Evolutionary conservation across 2,888 invertebrate genomes (phyloP).

Genomic region (Venusia cambrica): DNA sequence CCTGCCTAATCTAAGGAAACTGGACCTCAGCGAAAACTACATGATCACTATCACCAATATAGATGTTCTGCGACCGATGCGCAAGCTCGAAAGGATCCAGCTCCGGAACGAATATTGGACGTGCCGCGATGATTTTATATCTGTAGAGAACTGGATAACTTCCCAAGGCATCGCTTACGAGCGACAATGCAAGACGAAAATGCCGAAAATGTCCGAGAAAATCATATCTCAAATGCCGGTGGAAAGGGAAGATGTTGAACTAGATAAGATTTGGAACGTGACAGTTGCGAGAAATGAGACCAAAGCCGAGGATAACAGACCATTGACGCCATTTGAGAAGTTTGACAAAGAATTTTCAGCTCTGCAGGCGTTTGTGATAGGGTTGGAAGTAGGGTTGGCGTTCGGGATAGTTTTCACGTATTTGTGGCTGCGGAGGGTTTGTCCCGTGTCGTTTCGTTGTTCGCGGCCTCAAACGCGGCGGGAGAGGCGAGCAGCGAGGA

Average conservation of each 20-base stretch:
- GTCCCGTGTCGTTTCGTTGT: conserved; percentile 46
- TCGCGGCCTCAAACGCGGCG: conserved; percentile 43
- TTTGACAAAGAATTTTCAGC: conserved; percentile 70
- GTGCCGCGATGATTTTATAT: conserved; percentile 72
- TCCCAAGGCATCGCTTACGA: conserved; percentile 63
- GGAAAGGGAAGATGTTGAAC: conserved; percentile 58
- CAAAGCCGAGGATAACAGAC: conserved; percentile 32
- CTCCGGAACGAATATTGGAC: conserved; percentile 79
- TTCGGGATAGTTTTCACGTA: conserved; percentile 69
- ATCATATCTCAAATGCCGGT: conserved; percentile 72
- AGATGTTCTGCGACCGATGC: conserved; percentile 68
- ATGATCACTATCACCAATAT: conserved; percentile 75
- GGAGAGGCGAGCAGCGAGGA: conserved; percentile 41
- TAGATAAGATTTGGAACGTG: conserved; percentile 66
- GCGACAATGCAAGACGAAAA: conserved; percentile 63
- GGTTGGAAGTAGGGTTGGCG: conserved; percentile 65
- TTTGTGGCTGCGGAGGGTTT: conserved; percentile 62
- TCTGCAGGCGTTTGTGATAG: conserved; percentile 65
- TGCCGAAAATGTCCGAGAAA: conserved; percentile 78
- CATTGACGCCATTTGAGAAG: conserved; percentile 57
- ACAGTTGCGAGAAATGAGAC: conserved; percentile 42
- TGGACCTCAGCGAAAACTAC: conserved; percentile 83
- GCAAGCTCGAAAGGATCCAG: conserved; percentile 72
- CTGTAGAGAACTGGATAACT: conserved; percentile 63
- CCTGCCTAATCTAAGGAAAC: conserved; percentile 75